These are phyloP conservation scores for Cygnus olor DNA, from an alignment of 2,797 vertebrate species.

Conservation along the genomic window DNA sequence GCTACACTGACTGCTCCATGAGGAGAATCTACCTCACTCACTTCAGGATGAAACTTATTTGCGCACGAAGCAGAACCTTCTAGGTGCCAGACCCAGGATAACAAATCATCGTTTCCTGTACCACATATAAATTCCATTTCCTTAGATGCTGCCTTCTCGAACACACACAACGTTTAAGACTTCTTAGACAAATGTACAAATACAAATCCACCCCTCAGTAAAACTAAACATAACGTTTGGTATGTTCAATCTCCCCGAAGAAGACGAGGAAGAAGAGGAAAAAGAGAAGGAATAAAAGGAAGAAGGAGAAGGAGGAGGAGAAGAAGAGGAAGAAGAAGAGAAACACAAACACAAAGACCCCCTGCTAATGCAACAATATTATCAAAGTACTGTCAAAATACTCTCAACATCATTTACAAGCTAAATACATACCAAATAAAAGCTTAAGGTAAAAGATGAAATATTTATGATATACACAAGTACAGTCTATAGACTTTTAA, in stretches of 20 bases:
- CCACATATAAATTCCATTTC: not conserved
- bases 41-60: not conserved
- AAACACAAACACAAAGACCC: not conserved
- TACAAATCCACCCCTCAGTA: not conserved
- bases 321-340: not conserved
- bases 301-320: not conserved
- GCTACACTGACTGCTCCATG: not conserved
- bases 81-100: not conserved
- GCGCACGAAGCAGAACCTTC: not conserved
- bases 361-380: not conserved
- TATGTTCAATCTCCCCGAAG: not conserved
- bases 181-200: not conserved
- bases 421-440: not conserved
- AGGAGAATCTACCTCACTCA: not conserved
- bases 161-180: not conserved
- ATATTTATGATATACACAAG: not conserved
- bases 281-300: not conserved
- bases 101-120: rapidly evolving
- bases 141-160: not conserved
- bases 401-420: not conserved
- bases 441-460: not conserved
- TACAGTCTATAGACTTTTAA: not conserved
- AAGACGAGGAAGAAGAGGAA: not conserved
- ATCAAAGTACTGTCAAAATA: not conserved
- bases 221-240: not conserved